Conservation (phyloP, 2,113 vertebrate species). For the Calypte anna region DNA sequence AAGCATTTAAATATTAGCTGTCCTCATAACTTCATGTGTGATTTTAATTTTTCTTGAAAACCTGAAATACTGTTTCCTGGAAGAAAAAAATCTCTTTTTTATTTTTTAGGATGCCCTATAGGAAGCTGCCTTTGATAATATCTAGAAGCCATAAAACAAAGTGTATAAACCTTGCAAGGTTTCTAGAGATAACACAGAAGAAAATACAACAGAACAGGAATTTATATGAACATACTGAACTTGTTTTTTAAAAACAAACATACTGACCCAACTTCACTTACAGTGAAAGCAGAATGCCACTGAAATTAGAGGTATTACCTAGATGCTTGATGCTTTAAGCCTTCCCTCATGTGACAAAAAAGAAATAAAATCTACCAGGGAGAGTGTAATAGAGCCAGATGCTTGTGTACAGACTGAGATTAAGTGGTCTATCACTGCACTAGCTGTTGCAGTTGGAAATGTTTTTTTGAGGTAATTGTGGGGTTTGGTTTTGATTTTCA, state of each 20-base stretch:
- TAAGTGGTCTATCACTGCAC: background rate
- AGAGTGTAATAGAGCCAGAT: background rate
- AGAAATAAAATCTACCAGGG: background rate
- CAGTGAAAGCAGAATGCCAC: background rate
- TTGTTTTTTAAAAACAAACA: background rate
- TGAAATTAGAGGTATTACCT: background rate
- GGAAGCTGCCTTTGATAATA: constrained; percentile 2
- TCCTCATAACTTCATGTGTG: background rate
- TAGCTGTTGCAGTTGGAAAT: background rate
- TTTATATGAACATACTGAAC: background rate
- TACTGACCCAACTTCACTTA: background rate
- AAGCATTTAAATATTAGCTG: background rate
- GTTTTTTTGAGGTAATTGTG: background rate
- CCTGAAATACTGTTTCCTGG: background rate
- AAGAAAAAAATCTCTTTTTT: background rate
- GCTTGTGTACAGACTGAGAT: background rate
- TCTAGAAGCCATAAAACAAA: constrained; percentile 20
- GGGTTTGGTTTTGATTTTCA: background rate
- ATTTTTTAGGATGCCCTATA: background rate
- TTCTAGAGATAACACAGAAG: constrained; percentile 9
- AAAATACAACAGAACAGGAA: background rate
- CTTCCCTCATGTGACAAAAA: background rate
- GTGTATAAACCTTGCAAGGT: background rate
- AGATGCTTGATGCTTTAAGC: background rate
- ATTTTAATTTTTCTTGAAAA: background rate